Percentiles rank a stretch among this genome's conserved stretches.
phyloP scores from a whole-genome alignment of 2,888 invertebrate genomes.

The Patella ulyssiponensis region DNA sequence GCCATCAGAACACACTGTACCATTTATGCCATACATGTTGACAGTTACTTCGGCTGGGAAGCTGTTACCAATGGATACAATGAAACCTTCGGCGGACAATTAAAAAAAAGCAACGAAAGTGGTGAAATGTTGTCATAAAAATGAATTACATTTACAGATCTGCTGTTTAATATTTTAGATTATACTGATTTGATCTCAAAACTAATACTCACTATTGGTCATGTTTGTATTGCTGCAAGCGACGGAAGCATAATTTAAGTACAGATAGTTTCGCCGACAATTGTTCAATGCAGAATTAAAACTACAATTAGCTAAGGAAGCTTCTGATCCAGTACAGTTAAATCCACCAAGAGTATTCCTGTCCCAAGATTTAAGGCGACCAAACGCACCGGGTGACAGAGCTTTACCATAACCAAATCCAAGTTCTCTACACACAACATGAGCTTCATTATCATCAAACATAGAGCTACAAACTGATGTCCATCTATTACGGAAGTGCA shows the following conservation, averaged over 20 bases:
- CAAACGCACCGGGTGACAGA: slow-evolving; percentile 51
- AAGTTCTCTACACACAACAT: slow-evolving; percentile 48
- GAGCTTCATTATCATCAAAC: slow-evolving; percentile 45
- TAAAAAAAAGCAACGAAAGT: too few species aligned
- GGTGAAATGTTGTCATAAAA: too few species aligned
- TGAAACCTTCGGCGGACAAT: slow-evolving; percentile 35
- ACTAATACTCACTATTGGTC: slow-evolving; percentile 31
- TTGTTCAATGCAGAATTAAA: slow-evolving; percentile 41
- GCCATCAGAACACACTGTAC: slow-evolving; percentile 50
- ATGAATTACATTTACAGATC: too few species aligned
- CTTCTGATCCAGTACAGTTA: slow-evolving; percentile 73
- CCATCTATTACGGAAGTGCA: slow-evolving; percentile 50
- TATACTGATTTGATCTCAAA: too few species aligned
- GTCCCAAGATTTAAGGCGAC: slow-evolving; percentile 24
- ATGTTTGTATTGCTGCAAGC: slow-evolving; percentile 49
- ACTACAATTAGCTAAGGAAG: slow-evolving; percentile 43
- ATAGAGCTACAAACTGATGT: slow-evolving; percentile 48
- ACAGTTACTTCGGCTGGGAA: slow-evolving; percentile 53
- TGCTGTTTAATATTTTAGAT: too few species aligned
- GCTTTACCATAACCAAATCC: slow-evolving; percentile 49
- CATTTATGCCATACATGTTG: slow-evolving; percentile 52
- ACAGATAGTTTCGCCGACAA: slow-evolving; percentile 28
- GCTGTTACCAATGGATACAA: slow-evolving; percentile 37
- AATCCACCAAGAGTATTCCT: slow-evolving; percentile 50
- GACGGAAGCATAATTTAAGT: slow-evolving; percentile 52